Base-by-base conservation (phyloP, 2,888 invertebrate genomes). In the Resseliella maxima region DNA sequence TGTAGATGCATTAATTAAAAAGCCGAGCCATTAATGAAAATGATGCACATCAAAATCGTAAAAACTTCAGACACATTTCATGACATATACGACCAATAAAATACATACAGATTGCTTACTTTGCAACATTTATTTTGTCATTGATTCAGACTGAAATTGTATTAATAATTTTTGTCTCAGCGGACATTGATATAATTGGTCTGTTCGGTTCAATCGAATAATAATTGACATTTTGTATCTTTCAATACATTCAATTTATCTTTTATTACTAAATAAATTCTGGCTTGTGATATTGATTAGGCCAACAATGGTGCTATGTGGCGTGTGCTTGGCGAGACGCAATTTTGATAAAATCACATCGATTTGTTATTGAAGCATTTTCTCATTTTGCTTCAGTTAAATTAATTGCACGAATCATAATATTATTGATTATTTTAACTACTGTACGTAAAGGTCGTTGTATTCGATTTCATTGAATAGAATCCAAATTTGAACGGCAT, bases 361-460 rank as follows among this genome's bases (percentile, higher is more conserved):
- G 46, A 50, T 8, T 50, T 50, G n/a, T 12, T 41, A 12, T 41
- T 8, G 6, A 41, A 41, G 41, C 12, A 41, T 50, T 18, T 50
- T 50, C 18, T 50, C 46, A 15, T 8, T 59, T 59, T 59, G 8
- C 46, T 50, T 18, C 46, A 18, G 8, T 18, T 50, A 59, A 24
- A 59, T 59, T 59, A 59, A 59, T 59, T 59, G 59, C 59, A 2
- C 27, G 72, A 72, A 72, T 31, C 72, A 72, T 72, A n/a, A 31
- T 12, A 27, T 31, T 72, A 72, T 72, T 72, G 72, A 72, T 72
- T 72, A 15, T 72, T 31, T 27, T 35, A 27, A 72, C 31, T 3
- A 2, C 31, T 0, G 31, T 35, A 35, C 72, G 31, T 24, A 72
- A 72, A 72, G 35, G 72, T 31, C n/a, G 72, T 31, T 59, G 31